A percentile compares a stretch with the other conserved stretches of the same genome.
Conservation (phyloP, 2,113 vertebrate genomes). For the Excalfactoria chinensis region DNA sequence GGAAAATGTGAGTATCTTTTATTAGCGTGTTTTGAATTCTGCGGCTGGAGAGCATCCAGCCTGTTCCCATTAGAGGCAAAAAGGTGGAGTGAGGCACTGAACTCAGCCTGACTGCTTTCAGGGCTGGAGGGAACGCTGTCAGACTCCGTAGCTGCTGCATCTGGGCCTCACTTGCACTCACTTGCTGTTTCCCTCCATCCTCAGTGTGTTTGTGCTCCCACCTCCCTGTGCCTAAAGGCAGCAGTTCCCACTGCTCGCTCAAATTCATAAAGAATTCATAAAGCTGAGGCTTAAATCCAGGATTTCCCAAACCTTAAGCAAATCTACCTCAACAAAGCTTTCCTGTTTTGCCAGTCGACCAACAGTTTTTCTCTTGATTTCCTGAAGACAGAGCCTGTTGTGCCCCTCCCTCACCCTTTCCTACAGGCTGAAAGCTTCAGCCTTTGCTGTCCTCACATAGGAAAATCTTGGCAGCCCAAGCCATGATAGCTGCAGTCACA, state of each 20-base stretch:
- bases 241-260: background rate
- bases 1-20: background rate
- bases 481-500: background rate
- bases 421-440: background rate
- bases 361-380: background rate
- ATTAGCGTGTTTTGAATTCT: background rate
- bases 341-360: background rate
- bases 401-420: background rate
- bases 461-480: background rate
- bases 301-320: background rate
- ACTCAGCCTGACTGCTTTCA: background rate
- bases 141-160: background rate
- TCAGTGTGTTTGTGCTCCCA: accelerated
- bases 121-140: background rate
- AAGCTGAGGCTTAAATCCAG: background rate
- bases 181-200: background rate
- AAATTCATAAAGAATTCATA: background rate
- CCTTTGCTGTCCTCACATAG: background rate
- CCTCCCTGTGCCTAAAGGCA: background rate
- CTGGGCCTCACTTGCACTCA: background rate
- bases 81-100: background rate
- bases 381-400: background rate
- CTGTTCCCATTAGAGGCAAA: background rate
- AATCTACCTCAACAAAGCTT: background rate
- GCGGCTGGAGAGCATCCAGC: background rate